Evolutionary conservation across 2,113 vertebrate genomes (phyloP).

Genomic region (Panthera uncia): DNA sequence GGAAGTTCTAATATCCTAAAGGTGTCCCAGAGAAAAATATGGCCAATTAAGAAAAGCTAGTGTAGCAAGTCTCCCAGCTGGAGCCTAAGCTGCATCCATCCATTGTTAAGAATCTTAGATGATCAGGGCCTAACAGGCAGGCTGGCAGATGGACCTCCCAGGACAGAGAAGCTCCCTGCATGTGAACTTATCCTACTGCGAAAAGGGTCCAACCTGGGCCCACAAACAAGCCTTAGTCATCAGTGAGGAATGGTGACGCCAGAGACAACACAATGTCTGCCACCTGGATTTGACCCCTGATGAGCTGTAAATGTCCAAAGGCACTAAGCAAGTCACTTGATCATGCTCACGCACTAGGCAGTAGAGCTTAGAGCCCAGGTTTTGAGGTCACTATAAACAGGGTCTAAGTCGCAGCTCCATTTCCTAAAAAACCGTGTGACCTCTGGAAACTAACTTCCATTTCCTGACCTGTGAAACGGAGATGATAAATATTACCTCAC

Average conservation of each 20-base stretch:
- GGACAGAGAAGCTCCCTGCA: not conserved
- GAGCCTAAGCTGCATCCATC: not conserved
- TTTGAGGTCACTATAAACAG: not conserved
- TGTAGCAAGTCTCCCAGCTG: not conserved
- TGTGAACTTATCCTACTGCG: not conserved
- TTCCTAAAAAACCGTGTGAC: not conserved
- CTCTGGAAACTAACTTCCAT: not conserved
- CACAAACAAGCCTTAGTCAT: not conserved
- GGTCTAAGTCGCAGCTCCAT: not conserved
- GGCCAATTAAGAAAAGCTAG: not conserved
- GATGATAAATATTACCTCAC: not conserved
- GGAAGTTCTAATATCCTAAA: not conserved
- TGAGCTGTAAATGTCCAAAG: not conserved
- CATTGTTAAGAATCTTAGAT: not conserved
- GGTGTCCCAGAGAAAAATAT: not conserved
- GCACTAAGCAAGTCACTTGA: not conserved
- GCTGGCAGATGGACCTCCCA: not conserved
- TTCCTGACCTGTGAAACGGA: not conserved
- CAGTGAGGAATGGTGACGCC: not conserved
- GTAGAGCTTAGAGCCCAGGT: not conserved
- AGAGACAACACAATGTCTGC: not conserved
- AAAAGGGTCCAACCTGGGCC: not conserved
- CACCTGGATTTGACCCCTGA: not conserved
- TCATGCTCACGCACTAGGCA: not conserved
- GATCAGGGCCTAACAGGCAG: not conserved